Evolutionary conservation across 2,797 vertebrate species (phyloP), one percentile per base, ranked within the genome.

Genomic region (Galago senegalensis): DNA sequence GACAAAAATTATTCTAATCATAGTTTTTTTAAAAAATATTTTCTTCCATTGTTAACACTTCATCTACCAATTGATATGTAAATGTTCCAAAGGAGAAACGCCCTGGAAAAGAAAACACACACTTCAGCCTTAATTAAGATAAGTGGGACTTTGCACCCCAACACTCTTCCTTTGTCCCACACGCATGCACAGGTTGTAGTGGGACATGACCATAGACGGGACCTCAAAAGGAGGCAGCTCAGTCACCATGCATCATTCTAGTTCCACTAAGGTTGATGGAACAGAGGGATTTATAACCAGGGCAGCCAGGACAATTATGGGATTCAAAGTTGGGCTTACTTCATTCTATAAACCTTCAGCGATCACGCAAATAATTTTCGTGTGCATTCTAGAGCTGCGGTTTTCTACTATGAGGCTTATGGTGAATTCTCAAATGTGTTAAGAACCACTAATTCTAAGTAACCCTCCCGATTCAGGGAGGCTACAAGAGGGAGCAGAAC

Each of bases 1-100:
- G 29, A 46, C 75, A 43, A 92, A 89, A 25, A 23, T 69, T 60
- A 13, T 94, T 75, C 82, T 87, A n/a, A 87, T 82, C 65, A 58
- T n/a, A 60, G 13, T 43, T 73, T 91, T 91, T 70, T 91, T 89
- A 69, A 34, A 82, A 72, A 58, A 29, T 0, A 0, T 43, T 90
- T 80, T 92, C 70, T 75, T 82, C 29, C 31, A 0, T 83, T 14
- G 65, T 69, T 89, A 46, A 70, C 14, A 46, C 5, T 77, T 11
- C 1, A 67, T 79, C 21, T 76, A 58, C 37, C 9, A 81, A 58
- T 11, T 0, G 5, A 16, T n/a, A 67, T 37, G 9, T 40, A 77
- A 88, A 93, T 37, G 5, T 16, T 11, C 37, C 49, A 40, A 12
- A 23, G 5, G 7, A 82, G 65, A 61, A 79, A 6, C 14, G 14